phyloP scores from a whole-genome alignment of 2,888 invertebrate species.

The Melieria crassipennis region DNA sequence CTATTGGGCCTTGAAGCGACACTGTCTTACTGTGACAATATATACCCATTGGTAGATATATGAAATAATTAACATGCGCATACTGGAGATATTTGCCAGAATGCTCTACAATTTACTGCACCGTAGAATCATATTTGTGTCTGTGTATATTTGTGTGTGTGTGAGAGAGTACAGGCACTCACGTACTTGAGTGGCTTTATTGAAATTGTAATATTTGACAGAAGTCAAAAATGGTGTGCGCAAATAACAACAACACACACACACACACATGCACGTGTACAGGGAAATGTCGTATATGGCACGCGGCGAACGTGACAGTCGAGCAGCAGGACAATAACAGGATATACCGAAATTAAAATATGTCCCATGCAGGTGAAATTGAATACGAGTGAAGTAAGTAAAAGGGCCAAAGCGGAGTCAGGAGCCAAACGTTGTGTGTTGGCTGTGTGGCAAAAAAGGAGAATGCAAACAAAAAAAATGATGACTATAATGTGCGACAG shows the following conservation, averaged over 20 bases:
- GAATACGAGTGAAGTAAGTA: constrained; percentile 14
- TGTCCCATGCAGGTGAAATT: constrained; percentile 24
- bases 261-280: constrained; percentile 13
- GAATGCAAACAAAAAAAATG: not conserved
- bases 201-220: constrained; percentile 41
- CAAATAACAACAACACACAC: constrained; percentile 13
- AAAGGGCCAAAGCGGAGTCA: not conserved
- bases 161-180: not conserved
- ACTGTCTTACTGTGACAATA: not conserved
- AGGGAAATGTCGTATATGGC: constrained; percentile 5
- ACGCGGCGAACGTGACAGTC: not conserved
- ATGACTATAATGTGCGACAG: constrained; percentile 48
- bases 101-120: constrained; percentile 4
- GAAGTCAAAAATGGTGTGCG: constrained; percentile 38
- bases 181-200: constrained; percentile 34
- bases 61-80: constrained; percentile 55
- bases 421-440: not conserved
- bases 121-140: not conserved
- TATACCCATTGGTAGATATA: constrained; percentile 42
- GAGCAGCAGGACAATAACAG: not conserved
- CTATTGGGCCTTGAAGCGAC: no score
- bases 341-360: constrained; percentile 23
- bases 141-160: not conserved
- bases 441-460: not conserved
- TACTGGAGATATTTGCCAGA: constrained; percentile 32